Evolutionary conservation across 2,888 invertebrate species (phyloP), one percentile per base, ranked within the genome.

Genomic region (Erannis defoliaria): DNA sequence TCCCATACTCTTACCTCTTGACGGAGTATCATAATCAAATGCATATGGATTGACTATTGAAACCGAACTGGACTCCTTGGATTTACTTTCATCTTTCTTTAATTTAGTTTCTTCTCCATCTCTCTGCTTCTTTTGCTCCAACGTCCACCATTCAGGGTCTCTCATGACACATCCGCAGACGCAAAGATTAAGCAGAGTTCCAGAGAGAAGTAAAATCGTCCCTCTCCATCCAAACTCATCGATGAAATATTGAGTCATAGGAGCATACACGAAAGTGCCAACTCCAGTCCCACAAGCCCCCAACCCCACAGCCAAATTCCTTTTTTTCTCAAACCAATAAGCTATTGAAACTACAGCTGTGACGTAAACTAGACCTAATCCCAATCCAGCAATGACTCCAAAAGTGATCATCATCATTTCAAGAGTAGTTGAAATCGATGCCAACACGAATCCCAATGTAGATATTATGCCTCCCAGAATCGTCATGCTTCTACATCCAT

Each of bases 301-400:
- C 56, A 98, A 91, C 1, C 98, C 97, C 4, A 97, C 97, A 4
- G 98, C 98, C 67, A 98, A 94, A 45, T 96, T 96, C 35, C 98
- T 94, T 78, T 96, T 96, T 84, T 97, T 97, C 75, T 98, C 97
- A 85, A 98, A 98, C 96, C 98, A 98, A 81, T 97, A 98, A 6
- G 98, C 98, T 61, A 98, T 97, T 55, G 97, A 96, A 5, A 98
- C 98, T 5, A 98, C 98, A 5, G 98, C 97, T 1, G 98, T 97
- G 10, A 98, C 97, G 81, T 97, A 98, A 53, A 97, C 97, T 50
- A 97, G 86, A 5, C 97, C 97, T 67, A 98, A 90, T 0, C 98
- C 98, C 62, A 98, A 84, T 0, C 98, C 98, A 50, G 97, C 96
- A 29, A 97, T 94, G 0, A 97, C 94, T 31, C 98, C 98, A 82